A percentile compares a stretch with the other conserved stretches of the same genome.
Conservation (phyloP, 2,888 invertebrate species). For the Lasiommata megera region DNA sequence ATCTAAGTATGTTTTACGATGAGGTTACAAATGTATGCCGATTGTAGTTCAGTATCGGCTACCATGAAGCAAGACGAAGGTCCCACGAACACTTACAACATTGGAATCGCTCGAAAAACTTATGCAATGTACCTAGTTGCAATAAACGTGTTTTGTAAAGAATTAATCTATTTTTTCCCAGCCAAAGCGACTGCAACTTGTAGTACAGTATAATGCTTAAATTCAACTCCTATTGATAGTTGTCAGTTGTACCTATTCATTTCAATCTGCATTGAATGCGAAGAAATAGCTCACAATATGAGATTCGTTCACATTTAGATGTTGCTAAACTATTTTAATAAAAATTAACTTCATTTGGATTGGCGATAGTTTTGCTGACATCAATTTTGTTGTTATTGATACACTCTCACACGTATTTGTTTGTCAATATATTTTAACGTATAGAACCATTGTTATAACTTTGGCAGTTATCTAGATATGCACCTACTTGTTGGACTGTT, state of each 20-base stretch:
- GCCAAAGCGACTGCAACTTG: background rate
- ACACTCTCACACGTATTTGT: background rate
- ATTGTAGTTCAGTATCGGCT: constrained; percentile 17
- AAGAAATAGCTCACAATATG: no score
- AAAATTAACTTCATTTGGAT: background rate
- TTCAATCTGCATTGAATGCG: no score
- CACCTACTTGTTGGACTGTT: background rate
- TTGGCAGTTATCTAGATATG: no score
- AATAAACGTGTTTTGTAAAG: constrained; percentile 15
- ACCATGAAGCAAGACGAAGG: constrained; percentile 49
- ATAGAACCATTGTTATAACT: background rate
- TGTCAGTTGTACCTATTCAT: no score
- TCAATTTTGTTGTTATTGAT: background rate
- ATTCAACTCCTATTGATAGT: background rate
- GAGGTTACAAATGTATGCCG: background rate
- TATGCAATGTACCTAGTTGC: constrained; percentile 20
- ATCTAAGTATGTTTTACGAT: background rate
- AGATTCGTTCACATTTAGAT: no score
- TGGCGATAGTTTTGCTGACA: background rate
- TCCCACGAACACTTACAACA: constrained; percentile 70
- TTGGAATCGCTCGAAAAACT: constrained; percentile 35
- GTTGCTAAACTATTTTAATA: no score
- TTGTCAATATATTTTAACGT: background rate
- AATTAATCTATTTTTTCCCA: constrained; percentile 2
- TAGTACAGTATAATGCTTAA: background rate